Base-by-base conservation (phyloP, 2,797 vertebrate species). In the Parauchenoglanis punctatus region DNA sequence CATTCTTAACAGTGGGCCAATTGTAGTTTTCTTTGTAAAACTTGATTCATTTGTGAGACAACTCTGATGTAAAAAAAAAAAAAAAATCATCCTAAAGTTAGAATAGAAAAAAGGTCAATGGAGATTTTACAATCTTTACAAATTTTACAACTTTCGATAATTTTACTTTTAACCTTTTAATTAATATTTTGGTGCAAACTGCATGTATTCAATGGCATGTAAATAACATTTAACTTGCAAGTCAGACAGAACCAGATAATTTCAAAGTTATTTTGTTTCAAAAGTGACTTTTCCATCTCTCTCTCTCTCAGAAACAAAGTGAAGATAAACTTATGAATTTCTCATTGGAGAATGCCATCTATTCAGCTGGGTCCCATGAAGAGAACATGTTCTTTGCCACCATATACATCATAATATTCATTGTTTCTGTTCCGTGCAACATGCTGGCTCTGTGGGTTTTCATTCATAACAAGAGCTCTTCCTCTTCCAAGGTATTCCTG, bases 361-460 rank as follows among this genome's bases (percentile, higher is more conserved):
- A 86, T 35, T 84, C 78, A 59, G 85, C 84, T 85, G 87, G 82
- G 25, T 92, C 92, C 80, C 84, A 91, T 56, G 80, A 82, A 20
- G 94, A 94, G 89, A 94, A 95, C 84, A 81, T 93, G 3, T 17
- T 91, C 4, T 94, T 96, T 70, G 86, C 94, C 7, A 25, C 75
- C 35, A 95, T 94, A 89, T 96, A 96, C 91, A 91, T 92, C 28
- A 40, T 95, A 75, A 76, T 96, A 63, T 95, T 96, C 85, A 78
- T 94, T 88, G 20, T 95, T 0, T 95, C 95, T 0, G 91, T 96
- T 5, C 95, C 95, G 15, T 94, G 94, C 28, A 96, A 96, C 72
- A 70, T 67, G 6, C 84, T 96, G 86, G 95, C 95, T 0, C 90
- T 96, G 86, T 95, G 96, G 94, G 89, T 94, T 12, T 96, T 96